Base-by-base conservation (phyloP, 2,888 invertebrate species). In the Rhimphoctona megacephalus region DNA sequence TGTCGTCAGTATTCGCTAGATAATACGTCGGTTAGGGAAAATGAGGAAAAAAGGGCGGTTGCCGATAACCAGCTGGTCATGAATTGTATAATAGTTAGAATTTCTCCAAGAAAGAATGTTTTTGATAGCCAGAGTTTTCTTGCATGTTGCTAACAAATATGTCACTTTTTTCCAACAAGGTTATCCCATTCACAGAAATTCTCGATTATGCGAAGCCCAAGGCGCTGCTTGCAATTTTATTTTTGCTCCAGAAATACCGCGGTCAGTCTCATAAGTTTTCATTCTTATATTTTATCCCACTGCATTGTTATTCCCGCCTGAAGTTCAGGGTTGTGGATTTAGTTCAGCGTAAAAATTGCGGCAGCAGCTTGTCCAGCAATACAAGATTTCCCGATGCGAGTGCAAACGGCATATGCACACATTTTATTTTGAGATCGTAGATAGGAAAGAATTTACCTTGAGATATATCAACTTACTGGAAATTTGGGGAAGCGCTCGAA, bases 171-270 rank as follows among this genome's bases (percentile, higher is more conserved):
- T 22, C 73, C 67, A 67, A 83, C 77, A n/a, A 80, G 67, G 73
- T 81, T 86, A 83, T 83, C 77, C 77, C 25, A 36, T 61, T 5
- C 17, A 30, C 39, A 33, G 49, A 61, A 57, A 69, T 81, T 81
- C 49, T 22, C 52, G 43, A 36, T 61, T 73, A 19, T 54, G 22
- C 57, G 70, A 80, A 54, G 69, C 49, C 64, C 64, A 77, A 25
- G 52, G 22, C 25, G 46, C 36, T 83, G 19, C 36, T n/a, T 36
- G 36, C 36, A 36, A 69, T 43, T 52, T 52, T 49, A 43, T 54
- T 43, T 64, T 46, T 46, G 64, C n/a, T 36, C 14, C 11, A 64
- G 19, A 19, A 39, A 76, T 64, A 43, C 30, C 43, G 11, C 19
- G 22, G 2, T 4, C 14, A 30, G 25, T 25, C 46, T 69, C 69